Evolutionary conservation across 2,888 invertebrate species (phyloP), one percentile per base, ranked within the genome.

Genomic region (Nephrotoma guestfalica): DNA sequence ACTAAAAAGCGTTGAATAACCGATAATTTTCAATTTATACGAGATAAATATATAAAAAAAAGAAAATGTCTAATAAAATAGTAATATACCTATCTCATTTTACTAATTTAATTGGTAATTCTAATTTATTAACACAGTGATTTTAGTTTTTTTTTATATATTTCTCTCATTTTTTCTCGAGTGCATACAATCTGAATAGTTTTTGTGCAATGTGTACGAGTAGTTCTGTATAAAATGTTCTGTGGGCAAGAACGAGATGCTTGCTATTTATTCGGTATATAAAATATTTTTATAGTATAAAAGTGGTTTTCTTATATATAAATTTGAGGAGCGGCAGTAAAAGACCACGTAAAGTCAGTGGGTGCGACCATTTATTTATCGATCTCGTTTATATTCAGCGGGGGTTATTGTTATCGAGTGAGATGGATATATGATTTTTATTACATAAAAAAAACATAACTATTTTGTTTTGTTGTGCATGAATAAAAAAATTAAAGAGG

Each of bases 291-390:
- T 11, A 9, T 71, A 6, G 6, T 57, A 15, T 30, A 15, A n/a
- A 15, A 57, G 51, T 57, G 15, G 51, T 57, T 57, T 71, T 71
- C 71, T 71, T 71, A 51, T 71, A 6, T 71, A 71, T 7, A 71
- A 18, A 41, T 86, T 43, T 51, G 51, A 86, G 86, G 41, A 86
- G 86, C 86, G 51, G 86, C 86, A 57, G 86, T 51, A 86, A 86
- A 86, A 86, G 86, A 71, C 86, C 87, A 85, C 86, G 86, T 86
- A 86, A 87, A 86, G 86, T 85, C 87, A 87, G 87, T 88, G 87
- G 88, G 88, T 88, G 88, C 87, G 88, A 86, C 88, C 87, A 87
- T 87, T 86, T 30, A 13, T 85, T 43, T 85, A 43, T 40, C 86
- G n/a, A 40, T 41, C 86, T 51, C 40, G 41, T 41, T 57, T 30